Conservation (phyloP, 1,140 invertebrate genomes). For the Papilio aristodemus region DNA sequence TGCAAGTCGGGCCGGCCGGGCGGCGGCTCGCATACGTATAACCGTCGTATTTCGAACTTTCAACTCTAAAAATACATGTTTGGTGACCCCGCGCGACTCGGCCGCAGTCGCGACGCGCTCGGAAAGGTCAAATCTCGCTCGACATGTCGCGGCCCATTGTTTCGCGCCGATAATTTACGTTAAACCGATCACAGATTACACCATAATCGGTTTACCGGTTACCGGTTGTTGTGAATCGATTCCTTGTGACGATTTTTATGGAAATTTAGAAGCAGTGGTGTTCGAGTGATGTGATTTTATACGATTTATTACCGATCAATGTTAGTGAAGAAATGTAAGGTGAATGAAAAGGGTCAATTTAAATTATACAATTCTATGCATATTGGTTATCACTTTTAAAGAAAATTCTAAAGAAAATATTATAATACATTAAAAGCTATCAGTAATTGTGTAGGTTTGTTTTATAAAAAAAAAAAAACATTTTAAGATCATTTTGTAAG, state of each 20-base stretch:
- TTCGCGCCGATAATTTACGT: slow-evolving; percentile 49
- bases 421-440: too few species aligned
- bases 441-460: too few species aligned
- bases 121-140: slow-evolving; percentile 76
- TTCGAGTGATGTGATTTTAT: slow-evolving; percentile 35
- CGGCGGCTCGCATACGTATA: slow-evolving; percentile 36
- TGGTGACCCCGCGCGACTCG: slow-evolving; percentile 73
- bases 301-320: slow-evolving; percentile 3
- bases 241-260: neutral
- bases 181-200: slow-evolving; percentile 47
- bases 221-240: slow-evolving; percentile 14
- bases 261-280: slow-evolving; percentile 16
- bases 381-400: too few species aligned
- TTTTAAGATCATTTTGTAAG: neutral
- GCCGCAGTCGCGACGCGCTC: slow-evolving; percentile 69
- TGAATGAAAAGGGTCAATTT: slow-evolving; percentile 25
- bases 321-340: slow-evolving; percentile 23
- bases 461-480: too few species aligned
- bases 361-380: neutral
- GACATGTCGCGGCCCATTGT: slow-evolving; percentile 57
- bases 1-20: slow-evolving; percentile 41
- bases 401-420: too few species aligned
- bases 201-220: slow-evolving; percentile 19
- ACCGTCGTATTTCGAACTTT: slow-evolving; percentile 77
- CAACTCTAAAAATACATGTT: slow-evolving; percentile 78